phyloP scores from a whole-genome alignment of 2,888 invertebrate species.

The Lithophane leautieri region DNA sequence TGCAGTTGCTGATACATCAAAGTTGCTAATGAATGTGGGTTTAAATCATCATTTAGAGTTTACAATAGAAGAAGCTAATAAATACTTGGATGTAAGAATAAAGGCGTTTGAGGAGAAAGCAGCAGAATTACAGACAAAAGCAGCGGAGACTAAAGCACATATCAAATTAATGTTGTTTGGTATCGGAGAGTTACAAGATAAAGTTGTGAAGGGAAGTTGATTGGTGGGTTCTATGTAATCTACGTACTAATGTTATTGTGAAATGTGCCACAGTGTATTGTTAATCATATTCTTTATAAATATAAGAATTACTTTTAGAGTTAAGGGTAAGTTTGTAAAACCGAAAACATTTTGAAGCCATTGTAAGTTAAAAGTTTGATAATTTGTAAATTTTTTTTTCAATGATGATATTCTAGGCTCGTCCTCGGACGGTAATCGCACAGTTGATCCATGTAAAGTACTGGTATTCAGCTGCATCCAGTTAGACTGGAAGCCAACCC shows the following conservation, averaged over 20 bases:
- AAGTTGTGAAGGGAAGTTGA: conserved; percentile 52
- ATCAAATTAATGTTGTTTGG: conserved; percentile 94
- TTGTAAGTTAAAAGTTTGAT: background rate
- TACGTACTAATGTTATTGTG: background rate
- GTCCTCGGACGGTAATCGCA: background rate
- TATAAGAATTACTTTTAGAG: background rate
- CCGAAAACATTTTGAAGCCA: background rate
- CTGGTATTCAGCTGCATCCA: too few relatives aligned
- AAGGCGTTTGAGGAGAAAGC: conserved; percentile 92
- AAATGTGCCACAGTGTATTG: conserved; percentile 22
- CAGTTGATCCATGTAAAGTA: too few relatives aligned
- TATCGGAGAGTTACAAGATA: conserved; percentile 90
- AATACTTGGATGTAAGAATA: conserved; percentile 93
- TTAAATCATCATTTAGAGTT: conserved; percentile 94
- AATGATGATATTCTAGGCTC: background rate
- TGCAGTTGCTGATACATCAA: conserved; percentile 92
- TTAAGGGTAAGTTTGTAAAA: background rate
- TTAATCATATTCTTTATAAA: background rate
- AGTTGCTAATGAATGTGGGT: conserved; percentile 93
- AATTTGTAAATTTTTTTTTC: background rate
- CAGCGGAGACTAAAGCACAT: conserved; percentile 93
- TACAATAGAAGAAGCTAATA: conserved; percentile 92
- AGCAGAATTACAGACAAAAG: conserved; percentile 91
- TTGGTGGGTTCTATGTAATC: background rate
- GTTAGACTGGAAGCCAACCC: too few relatives aligned